Conservation (phyloP, 23 tunicate species). For the Clavelina lepadiformis region DNA sequence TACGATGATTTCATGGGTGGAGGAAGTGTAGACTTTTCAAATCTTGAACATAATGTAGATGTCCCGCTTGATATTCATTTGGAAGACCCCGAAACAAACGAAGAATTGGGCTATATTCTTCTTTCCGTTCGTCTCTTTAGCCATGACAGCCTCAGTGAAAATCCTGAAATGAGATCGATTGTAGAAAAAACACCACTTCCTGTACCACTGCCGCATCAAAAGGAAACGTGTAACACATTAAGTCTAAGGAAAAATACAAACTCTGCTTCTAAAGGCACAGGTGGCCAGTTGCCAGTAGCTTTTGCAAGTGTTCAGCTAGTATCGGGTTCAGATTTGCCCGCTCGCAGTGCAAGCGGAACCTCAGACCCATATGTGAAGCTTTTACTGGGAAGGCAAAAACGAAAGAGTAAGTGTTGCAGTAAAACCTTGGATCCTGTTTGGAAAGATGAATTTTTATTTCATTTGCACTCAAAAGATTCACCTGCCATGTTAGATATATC, state of each 20-base stretch:
- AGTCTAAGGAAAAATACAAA: too few relatives aligned
- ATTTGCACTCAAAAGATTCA: conserved; percentile 36
- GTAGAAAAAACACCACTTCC: too few relatives aligned
- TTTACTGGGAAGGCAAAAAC: conserved; percentile 50
- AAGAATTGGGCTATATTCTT: conserved; percentile 59
- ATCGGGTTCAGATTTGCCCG: conserved; percentile 72
- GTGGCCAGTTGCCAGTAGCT: conserved; percentile 26
- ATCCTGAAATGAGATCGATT: too few relatives aligned
- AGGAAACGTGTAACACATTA: too few relatives aligned
- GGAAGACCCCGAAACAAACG: conserved; percentile 26
- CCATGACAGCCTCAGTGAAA: too few relatives aligned
- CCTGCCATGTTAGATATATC: conserved; percentile 41
- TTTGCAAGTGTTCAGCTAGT: conserved; percentile 59
- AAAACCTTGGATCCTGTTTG: conserved; percentile 87
- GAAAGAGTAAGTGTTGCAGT: conserved; percentile 80
- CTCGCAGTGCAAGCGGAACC: conserved; percentile 83
- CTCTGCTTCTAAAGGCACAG: conserved; percentile 8
- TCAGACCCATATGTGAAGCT: conserved; percentile 96
- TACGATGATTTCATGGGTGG: conserved; percentile 68
- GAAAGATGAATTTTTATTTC: conserved; percentile 76
- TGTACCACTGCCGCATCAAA: too few relatives aligned
- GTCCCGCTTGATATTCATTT: conserved; percentile 34
- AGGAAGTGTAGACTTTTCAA: conserved; percentile 14
- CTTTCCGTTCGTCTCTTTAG: conserved; percentile 14
- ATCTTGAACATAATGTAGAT: not conserved